Conservation (phyloP, 2,888 invertebrate genomes). For the Mimumesa dahlbomi region DNA sequence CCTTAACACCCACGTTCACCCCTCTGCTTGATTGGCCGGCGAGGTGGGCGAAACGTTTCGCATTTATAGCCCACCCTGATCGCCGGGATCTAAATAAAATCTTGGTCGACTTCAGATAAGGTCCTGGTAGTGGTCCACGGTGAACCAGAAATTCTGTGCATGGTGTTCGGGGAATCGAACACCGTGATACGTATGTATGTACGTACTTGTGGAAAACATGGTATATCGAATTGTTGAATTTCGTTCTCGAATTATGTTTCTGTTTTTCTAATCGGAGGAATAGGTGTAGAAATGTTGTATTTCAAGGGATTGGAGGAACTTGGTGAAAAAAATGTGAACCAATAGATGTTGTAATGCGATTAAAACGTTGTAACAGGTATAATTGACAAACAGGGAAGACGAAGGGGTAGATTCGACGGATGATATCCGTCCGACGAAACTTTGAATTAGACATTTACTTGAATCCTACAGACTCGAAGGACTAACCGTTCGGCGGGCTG, state of each 20-base stretch:
- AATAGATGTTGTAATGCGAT: too few species aligned
- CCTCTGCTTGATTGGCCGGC: constrained; percentile 68
- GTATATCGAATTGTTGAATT: too few species aligned
- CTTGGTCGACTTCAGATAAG: constrained; percentile 69
- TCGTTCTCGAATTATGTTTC: too few species aligned
- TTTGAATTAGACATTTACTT: constrained; percentile 50
- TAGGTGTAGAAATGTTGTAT: too few species aligned
- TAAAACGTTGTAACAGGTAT: too few species aligned
- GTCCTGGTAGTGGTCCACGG: constrained; percentile 19
- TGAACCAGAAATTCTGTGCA: constrained; percentile 30
- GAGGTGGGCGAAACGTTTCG: constrained; percentile 68
- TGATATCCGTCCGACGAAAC: constrained; percentile 37
- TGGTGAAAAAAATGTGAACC: too few species aligned
- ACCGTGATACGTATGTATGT: too few species aligned
- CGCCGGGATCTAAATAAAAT: constrained; percentile 78
- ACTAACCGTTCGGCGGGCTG: constrained; percentile 66
- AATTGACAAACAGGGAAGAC: too few species aligned
- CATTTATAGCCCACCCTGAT: constrained; percentile 76
- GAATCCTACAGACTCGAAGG: constrained; percentile 43
- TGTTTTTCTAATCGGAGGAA: too few species aligned
- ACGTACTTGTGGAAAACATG: too few species aligned
- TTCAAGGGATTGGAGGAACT: too few species aligned
- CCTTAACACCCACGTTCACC: constrained; percentile 52
- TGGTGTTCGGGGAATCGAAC: background rate
- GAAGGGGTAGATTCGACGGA: background rate